phyloP scores from a whole-genome alignment of 2,797 vertebrate genomes.

The Typhlichthys eigenmanni region DNA sequence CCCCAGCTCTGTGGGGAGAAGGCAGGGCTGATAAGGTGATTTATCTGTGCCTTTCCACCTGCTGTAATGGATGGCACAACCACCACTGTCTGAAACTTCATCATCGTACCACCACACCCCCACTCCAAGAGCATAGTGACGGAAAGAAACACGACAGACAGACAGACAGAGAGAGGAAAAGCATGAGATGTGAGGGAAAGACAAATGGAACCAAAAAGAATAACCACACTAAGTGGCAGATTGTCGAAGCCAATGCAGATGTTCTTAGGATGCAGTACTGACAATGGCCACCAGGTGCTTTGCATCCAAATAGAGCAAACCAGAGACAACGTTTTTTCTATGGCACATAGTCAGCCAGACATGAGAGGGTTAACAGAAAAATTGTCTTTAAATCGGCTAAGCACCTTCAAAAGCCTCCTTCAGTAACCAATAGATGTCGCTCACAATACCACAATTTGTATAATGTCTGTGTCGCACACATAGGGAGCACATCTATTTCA shows the following conservation, averaged over 20 bases:
- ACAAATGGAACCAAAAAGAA: conserved; percentile 49
- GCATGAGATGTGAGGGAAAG: conserved; percentile 52
- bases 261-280: too few species aligned
- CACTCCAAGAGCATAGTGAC: conserved; percentile 19
- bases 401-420: too few species aligned
- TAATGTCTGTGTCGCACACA: too few species aligned
- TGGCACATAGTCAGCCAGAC: neutral
- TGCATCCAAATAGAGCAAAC: too few species aligned
- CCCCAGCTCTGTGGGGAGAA: conserved; percentile 75
- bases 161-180: conserved; percentile 7
- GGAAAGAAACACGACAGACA: conserved; percentile 27
- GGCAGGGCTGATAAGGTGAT: conserved; percentile 80
- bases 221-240: conserved; percentile 1
- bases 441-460: too few species aligned
- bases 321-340: neutral
- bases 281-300: too few species aligned
- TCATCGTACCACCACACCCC: conserved; percentile 68
- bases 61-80: conserved; percentile 80
- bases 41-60: conserved; percentile 80
- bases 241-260: too few species aligned
- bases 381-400: conserved; percentile 16
- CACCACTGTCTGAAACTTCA: conserved; percentile 80
- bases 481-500: conserved; percentile 37
- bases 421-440: too few species aligned
- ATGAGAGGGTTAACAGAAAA: neutral